phyloP scores from a whole-genome alignment of 1,140 invertebrate genomes.

The Scaptomyza graminum region DNA sequence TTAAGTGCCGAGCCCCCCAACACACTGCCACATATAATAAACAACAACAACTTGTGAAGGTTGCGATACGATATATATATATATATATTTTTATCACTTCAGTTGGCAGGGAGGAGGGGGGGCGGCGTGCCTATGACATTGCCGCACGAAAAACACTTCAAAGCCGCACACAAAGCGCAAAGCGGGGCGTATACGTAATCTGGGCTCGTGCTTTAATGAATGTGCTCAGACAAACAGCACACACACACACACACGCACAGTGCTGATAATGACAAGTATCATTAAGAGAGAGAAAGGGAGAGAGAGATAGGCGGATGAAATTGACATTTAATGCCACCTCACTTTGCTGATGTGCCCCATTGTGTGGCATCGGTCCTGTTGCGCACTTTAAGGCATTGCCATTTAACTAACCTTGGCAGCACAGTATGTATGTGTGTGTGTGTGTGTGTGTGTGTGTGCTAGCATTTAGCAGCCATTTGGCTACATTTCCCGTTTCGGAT shows the following conservation, averaged over 20 bases:
- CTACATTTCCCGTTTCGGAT: constrained; percentile 73
- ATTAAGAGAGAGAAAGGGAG: constrained; percentile 41
- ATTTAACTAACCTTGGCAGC: constrained; percentile 56
- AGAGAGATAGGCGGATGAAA: constrained; percentile 11
- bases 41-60: constrained; percentile 38
- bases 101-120: constrained; percentile 13
- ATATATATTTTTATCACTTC: constrained; percentile 71
- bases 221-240: constrained; percentile 57
- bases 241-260: neutral
- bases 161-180: constrained; percentile 8
- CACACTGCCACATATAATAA: neutral
- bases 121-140: constrained; percentile 19
- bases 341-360: constrained; percentile 26
- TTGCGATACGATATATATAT: constrained; percentile 24
- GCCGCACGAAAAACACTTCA: constrained; percentile 56
- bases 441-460: constrained; percentile 8
- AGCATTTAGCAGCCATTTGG: constrained; percentile 53
- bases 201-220: constrained; percentile 70
- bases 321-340: constrained; percentile 60
- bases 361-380: constrained; percentile 37
- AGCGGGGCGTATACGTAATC: constrained; percentile 70
- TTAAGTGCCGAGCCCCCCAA: constrained; percentile 66
- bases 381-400: constrained; percentile 60
- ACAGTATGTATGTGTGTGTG: neutral
- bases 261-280: constrained; percentile 77